A percentile compares a stretch with the other conserved stretches of the same genome.
Evolutionary conservation across 2,113 vertebrate genomes (phyloP).

Genomic region (Callopanchax toddi): DNA sequence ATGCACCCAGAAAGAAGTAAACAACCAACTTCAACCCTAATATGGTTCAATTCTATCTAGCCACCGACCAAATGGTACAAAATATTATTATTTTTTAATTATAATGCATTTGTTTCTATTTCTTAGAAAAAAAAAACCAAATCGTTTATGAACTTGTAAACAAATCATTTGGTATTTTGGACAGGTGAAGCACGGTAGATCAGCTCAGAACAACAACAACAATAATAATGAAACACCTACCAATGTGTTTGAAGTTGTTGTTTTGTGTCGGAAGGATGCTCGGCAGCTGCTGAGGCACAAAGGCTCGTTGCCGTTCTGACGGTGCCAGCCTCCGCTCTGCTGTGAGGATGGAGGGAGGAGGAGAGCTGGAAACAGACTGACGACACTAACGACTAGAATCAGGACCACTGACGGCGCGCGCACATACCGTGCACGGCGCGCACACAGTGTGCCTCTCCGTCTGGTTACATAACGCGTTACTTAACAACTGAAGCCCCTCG

Average conservation of each 20-base stretch:
- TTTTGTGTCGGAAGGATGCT: constrained; percentile 32
- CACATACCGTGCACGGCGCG: constrained; percentile 54
- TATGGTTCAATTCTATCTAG: background rate
- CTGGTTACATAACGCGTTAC: constrained; percentile 77
- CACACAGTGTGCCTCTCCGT: constrained; percentile 55
- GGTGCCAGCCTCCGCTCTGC: constrained; percentile 45
- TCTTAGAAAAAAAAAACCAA: too few species aligned
- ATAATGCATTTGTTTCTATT: too few species aligned
- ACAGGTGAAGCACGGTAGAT: too few species aligned
- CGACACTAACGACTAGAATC: constrained; percentile 28
- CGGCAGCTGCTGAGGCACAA: constrained; percentile 53
- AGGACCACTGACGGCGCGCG: constrained; percentile 35
- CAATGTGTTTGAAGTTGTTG: constrained; percentile 40
- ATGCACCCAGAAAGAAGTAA: background rate
- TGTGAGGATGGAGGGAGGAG: constrained; percentile 31
- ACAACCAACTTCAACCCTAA: constrained; percentile 14
- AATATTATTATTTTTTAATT: background rate
- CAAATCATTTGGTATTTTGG: too few species aligned
- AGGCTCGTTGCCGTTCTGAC: constrained; percentile 41
- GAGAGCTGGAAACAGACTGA: constrained; percentile 44
- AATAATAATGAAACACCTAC: constrained; percentile 30
- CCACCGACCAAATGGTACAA: too few species aligned
- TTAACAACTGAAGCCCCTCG: constrained; percentile 43
- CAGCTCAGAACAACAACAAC: too few species aligned
- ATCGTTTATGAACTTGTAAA: too few species aligned